Evolutionary conservation across 2,113 vertebrate species (phyloP).

Genomic region (Podarcis cretensis): DNA sequence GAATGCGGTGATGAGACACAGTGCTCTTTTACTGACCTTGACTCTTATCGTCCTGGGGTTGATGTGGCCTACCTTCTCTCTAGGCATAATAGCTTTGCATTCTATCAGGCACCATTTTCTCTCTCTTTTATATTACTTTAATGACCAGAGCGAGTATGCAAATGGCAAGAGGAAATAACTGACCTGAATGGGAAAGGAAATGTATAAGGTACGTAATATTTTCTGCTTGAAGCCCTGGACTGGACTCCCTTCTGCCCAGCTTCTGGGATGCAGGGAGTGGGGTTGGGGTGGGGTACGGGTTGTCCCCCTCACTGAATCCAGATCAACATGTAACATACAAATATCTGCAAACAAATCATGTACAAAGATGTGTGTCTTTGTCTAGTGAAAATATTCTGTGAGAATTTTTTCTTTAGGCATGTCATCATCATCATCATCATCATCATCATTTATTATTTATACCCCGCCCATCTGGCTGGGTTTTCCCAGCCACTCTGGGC

Average conservation of each 20-base stretch:
- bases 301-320: neutral
- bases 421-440: too few relatives aligned
- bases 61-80: constrained; percentile 57
- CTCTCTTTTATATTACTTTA: constrained; percentile 64
- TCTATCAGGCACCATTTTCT: constrained; percentile 53
- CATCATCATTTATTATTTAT: too few relatives aligned
- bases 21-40: constrained; percentile 43
- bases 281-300: neutral
- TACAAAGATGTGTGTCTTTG: neutral
- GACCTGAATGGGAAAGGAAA: constrained; percentile 56
- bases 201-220: constrained; percentile 10
- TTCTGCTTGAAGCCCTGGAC: neutral
- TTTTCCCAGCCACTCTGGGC: too few relatives aligned
- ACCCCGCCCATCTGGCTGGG: too few relatives aligned
- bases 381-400: neutral
- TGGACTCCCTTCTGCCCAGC: neutral
- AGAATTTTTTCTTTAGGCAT: neutral
- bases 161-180: constrained; percentile 63
- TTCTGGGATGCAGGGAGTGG: neutral
- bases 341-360: neutral
- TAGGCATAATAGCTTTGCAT: constrained; percentile 56
- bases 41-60: constrained; percentile 49
- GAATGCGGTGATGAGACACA: constrained; percentile 13
- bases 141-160: constrained; percentile 69
- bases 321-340: neutral